Base-by-base conservation (phyloP, 2,113 vertebrate species). In the Coryphaenoides rupestris region DNA sequence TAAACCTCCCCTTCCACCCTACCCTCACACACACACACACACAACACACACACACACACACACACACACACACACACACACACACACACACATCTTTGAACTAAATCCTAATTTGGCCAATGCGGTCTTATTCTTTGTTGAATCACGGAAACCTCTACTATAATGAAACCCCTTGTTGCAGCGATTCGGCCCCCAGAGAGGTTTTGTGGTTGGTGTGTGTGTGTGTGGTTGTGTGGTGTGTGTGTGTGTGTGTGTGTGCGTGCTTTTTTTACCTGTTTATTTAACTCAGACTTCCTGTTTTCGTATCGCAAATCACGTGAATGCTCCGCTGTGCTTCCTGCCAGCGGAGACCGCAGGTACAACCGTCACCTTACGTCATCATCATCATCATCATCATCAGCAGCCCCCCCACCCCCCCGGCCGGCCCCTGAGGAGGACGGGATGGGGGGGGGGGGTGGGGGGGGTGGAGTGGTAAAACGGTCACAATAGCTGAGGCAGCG, bases 321-420 rank as follows among this genome's bases (percentile, higher is more conserved):
- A 72, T 52, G 68, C 74, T 57, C 68, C 65, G 71, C 79, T 72
- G 79, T 84, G 82, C 84, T 87, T 87, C 81, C 85, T 84, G 81
- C 74, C 82, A 68, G 50, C 68, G n/a, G 83, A n/a, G 81, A 78
- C 75, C 68, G 76, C 76, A 85, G 79, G 85, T 87, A 82, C n/a
- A 83, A 87, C 70, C 82, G 84, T 84, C 83, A 79, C 78, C 85
- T 86, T 75, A 85, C 82, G 26, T 89, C 88, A 87, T 40, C 7
- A 63, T 55, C 28, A 10, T 46, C 7, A 63, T 54, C n/a, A n/a
- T n/a, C n/a, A n/a, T n/a, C n/a, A n/a, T n/a, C n/a, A n/a, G 72
- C 60, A 76, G 64, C 68, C 73, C 6, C 16, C 80, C 78, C 70
- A 10, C 72, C 66, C 66, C 72, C 76, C 54, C n/a, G 49, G 14